Base-by-base conservation (phyloP, 1,140 invertebrate species). In the Drosophila parabipectinata region DNA sequence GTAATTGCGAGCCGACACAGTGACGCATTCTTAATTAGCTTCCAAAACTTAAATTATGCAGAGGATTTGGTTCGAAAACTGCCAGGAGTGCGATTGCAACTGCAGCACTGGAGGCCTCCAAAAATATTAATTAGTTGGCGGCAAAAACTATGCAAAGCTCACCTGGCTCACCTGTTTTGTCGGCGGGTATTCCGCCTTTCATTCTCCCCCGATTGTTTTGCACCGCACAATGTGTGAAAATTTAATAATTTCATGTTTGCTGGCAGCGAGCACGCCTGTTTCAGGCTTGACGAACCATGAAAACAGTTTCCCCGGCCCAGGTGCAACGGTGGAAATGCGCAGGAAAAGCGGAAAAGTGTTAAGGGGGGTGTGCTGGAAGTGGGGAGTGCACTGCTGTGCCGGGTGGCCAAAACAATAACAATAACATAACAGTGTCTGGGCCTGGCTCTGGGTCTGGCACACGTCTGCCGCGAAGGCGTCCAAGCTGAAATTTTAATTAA, bases 401-500 rank as follows among this genome's bases (percentile, higher is more conserved):
- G 62, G 37, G 50, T 37, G 63, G 52, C 51, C 9, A 62, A 73
- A 62, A 48, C 68, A 67, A 77, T 44, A 71, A 60, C 59, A 74
- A 60, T 59, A 59, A 34, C 37, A 60, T 56, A 59, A 34, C 37
- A 52, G 47, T 32, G 48, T 39, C 41, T 58, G 64, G 14, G 48
- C 30, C 48, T 39, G 34, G 34, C 34, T 37, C 48, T 45, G 57
- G 58, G 68, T 81, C 77, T 77, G 77, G 77, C 67, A 55, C 54
- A 57, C 74, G 77, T 77, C 81, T 81, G 34, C 58, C 48, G 56
- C 59, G 47, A 45, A 44, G 24, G 71, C 56, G 54, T 34, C 74
- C 73, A 71, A 81, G 82, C 82, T 68, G 82, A 71, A 85, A 87
- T 85, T 85, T 87, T 85, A 85, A 85, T 85, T 85, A 85, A 85